Conservation (phyloP, 2,888 invertebrate species). For the Apamea epomidion region DNA sequence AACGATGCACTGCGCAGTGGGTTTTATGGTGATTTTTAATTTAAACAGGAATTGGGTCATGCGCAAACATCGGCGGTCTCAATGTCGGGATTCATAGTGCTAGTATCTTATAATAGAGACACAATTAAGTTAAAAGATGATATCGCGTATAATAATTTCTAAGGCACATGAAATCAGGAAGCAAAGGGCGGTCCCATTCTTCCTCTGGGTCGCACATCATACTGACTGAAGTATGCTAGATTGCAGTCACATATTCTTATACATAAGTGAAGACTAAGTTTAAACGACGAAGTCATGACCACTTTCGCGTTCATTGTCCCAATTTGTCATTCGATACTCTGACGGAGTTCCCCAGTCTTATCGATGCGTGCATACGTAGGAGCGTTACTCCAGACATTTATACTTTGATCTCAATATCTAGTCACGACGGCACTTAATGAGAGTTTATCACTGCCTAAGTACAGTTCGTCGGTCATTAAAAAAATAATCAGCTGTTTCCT, state of each 20-base stretch:
- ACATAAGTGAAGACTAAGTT: background rate
- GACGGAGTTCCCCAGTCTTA: constrained; percentile 14
- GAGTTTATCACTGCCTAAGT: background rate
- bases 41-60: background rate
- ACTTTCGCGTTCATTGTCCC: background rate
- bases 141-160: background rate
- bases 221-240: background rate
- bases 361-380: background rate
- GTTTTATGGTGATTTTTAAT: constrained; percentile 6
- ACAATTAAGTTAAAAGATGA: background rate
- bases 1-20: background rate
- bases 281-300: background rate
- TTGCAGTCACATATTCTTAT: background rate
- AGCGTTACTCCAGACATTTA: background rate
- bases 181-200: too few relatives aligned
- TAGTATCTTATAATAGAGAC: background rate
- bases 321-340: background rate
- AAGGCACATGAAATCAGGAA: too few relatives aligned
- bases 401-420: constrained; percentile 17
- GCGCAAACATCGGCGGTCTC: background rate
- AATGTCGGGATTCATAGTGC: background rate
- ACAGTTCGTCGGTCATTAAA: too few relatives aligned
- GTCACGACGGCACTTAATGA: background rate
- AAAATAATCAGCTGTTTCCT: too few relatives aligned
- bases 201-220: background rate